phyloP scores from a whole-genome alignment of 1,140 invertebrate genomes.

The Eubasilissa regina region DNA sequence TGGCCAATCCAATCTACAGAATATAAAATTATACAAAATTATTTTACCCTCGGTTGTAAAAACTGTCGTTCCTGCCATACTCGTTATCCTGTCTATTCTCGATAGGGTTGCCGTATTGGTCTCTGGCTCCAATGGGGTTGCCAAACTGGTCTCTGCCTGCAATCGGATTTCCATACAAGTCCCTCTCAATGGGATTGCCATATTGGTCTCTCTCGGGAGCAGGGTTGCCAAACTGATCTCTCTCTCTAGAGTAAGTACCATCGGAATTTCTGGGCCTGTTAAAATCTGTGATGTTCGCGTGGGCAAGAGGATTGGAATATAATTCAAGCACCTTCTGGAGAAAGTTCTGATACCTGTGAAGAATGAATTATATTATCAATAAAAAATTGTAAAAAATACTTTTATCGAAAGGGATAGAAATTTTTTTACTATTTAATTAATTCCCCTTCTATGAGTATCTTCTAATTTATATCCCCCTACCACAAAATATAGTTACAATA shows the following conservation, averaged over 20 bases:
- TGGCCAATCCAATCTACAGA: no score
- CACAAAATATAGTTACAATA: no score
- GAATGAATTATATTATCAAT: neutral
- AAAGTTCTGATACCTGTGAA: constrained; percentile 67
- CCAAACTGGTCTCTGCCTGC: constrained; percentile 53
- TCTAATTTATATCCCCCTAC: no score
- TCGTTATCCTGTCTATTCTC: constrained; percentile 57
- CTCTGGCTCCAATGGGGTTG: constrained; percentile 58
- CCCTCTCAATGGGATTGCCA: constrained; percentile 38
- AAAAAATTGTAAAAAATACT: no score
- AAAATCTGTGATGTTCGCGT: constrained; percentile 60
- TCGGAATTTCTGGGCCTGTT: constrained; percentile 51
- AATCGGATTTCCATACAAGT: constrained; percentile 45
- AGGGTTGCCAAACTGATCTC: constrained; percentile 49
- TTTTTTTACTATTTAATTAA: no score
- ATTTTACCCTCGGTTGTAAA: constrained; percentile 33
- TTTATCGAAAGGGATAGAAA: no score
- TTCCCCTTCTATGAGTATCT: no score
- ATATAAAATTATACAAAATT: neutral
- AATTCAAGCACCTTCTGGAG: constrained; percentile 68
- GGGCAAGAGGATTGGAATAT: constrained; percentile 67
- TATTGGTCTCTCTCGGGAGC: constrained; percentile 44
- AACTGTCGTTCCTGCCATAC: constrained; percentile 46
- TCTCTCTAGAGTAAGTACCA: constrained; percentile 61
- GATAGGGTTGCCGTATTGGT: constrained; percentile 64